Base-by-base conservation (phyloP, 1,140 invertebrate genomes). In the Zaprionus davidi region DNA sequence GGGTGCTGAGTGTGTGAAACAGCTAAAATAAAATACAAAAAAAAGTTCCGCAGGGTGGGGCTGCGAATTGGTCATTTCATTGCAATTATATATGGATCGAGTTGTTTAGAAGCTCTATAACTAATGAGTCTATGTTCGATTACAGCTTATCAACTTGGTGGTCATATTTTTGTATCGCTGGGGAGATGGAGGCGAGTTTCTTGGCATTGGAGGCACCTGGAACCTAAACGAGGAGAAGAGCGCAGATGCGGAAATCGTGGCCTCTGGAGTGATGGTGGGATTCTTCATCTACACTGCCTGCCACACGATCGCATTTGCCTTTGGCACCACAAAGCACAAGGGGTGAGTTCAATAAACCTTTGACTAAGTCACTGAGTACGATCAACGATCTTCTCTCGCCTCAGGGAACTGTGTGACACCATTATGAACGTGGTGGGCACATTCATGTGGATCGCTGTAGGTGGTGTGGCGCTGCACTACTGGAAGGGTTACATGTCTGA, bases 211-310 rank as follows among this genome's bases (percentile, higher is more conserved):
- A 44, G 97, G 96, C 34, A 97, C 96, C 9, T 97, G 97, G 96
- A 97, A 98, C 92, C 93, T 97, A n/a, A 96, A 97, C 82, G 97
- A 97, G 92, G 96, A 96, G 82, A 97, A 97, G 93, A 96, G 95
- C 92, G 95, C 96, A 1, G 97, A 97, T 87, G 95, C 95, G 26
- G 97, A 97, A 94, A 97, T 97, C 34, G 95, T 97, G 0, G 96
- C 96, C 2, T 97, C 96, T 0, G 97, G 97, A 13, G 95, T 98
- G 1, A 96, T 97, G 72, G 96, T 98, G 4, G 97, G 97, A 12
- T 98, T 96, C 92, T 95, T 97, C 77, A 96, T 98, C 31, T 97
- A 97, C 92, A 97, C 96, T 0, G 93, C 94, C 1, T 96, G 96
- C 3, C 95, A 96, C 34, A 90, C 96, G 15, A 94, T 97, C 76